phyloP scores from a whole-genome alignment of 2,113 vertebrate genomes.

The Campylorhamphus procurvoides region DNA sequence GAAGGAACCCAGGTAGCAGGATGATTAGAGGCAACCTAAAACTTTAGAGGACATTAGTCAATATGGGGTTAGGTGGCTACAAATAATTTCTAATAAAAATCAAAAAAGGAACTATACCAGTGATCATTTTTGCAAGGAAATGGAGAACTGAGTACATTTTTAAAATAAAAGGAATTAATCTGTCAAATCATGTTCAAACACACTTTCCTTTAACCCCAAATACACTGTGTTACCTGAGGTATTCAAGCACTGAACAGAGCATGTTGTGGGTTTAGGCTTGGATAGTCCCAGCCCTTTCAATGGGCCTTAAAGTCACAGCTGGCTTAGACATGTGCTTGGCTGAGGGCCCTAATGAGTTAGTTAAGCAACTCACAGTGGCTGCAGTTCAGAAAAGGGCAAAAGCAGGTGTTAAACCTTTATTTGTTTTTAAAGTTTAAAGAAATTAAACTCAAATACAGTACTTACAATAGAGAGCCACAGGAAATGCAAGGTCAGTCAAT shows the following conservation, averaged over 20 bases:
- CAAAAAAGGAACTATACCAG: rapidly evolving
- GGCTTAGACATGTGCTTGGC: neutral
- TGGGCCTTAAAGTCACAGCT: neutral
- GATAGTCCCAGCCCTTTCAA: neutral
- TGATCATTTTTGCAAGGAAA: neutral
- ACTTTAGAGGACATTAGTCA: neutral
- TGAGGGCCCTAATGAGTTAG: neutral
- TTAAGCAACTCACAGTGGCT: neutral
- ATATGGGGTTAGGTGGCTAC: neutral
- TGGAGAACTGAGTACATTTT: rapidly evolving
- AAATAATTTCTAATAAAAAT: neutral
- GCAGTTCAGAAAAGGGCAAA: neutral
- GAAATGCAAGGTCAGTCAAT: neutral
- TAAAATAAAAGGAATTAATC: neutral
- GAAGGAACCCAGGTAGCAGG: neutral
- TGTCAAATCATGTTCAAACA: neutral
- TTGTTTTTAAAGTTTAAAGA: neutral
- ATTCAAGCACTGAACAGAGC: neutral
- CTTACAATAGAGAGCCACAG: neutral
- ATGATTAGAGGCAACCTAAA: neutral
- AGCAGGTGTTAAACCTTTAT: neutral
- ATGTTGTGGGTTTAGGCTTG: neutral
- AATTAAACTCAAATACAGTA: neutral
- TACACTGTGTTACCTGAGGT: neutral
- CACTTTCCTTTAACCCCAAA: neutral